Base-by-base conservation (phyloP, 2,797 vertebrate genomes). In the Alca torda region DNA sequence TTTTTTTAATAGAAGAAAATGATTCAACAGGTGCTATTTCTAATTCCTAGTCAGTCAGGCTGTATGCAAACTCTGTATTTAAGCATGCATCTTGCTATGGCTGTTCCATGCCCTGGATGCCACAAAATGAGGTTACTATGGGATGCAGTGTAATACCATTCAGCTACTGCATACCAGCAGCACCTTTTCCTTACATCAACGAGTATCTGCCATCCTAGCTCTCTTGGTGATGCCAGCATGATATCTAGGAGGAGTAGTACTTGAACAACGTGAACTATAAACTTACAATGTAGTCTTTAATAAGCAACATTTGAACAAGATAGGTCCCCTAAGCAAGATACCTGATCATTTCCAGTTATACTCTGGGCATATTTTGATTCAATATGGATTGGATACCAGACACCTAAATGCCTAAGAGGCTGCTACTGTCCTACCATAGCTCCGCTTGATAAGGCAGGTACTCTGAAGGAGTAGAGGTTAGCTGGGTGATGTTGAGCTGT, bases 71-170 rank as follows among this genome's bases (percentile, higher is more conserved):
- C 8, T 77, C n/a, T 53, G 13, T n/a, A 7, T 77, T 69, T 69
- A 65, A 23, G 3, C 25, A 45, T 35, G 35, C 30, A 30, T 18
- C 28, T 83, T 1, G 0, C 25, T 73, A 21, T 0, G 1, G 6
- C 10, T 80, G 5, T 77, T 83, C 39, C 11, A 9, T 57, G 25
- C 4, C 10, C 6, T 2, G 9, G 5, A 24, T 17, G n/a, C 20
- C 28, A 24, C 23, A 70, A 74, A 90, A 59, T 33, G 4, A n/a
- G 14, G 13, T 79, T 68, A 31, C 37, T 69, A 5, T n/a, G 28
- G 39, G 54, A 73, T 39, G 10, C 6, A n/a, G 11, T 18, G 35
- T 13, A 33, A 5, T 23, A 57, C 8, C 9, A 10, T 57, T 48
- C 17, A 73, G 56, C 16, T 64, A 39, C 37, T 76, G 7, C 41